A percentile compares a stretch with the other conserved stretches of the same genome.
Conservation (phyloP, 1,140 invertebrate genomes). For the Drosophila neocordata region DNA sequence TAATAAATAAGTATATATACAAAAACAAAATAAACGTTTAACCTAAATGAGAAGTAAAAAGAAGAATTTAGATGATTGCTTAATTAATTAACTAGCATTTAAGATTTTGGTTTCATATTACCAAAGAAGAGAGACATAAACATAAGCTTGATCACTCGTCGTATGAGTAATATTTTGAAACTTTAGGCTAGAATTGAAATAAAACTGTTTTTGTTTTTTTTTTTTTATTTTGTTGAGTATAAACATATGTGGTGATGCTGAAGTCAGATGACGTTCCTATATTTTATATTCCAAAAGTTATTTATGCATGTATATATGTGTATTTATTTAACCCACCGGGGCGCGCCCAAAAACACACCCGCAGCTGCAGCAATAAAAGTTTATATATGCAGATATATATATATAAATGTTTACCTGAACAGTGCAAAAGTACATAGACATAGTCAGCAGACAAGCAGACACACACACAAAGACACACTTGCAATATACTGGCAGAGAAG, state of each 20-base stretch:
- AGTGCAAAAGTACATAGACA: slow-evolving; percentile 48
- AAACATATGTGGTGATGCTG: background rate
- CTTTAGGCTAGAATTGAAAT: background rate
- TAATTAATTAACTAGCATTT: background rate
- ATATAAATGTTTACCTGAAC: slow-evolving; percentile 28
- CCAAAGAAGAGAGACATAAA: no score
- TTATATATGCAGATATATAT: slow-evolving; percentile 47
- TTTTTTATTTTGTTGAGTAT: background rate
- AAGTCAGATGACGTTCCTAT: slow-evolving; percentile 6
- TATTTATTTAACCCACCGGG: slow-evolving; percentile 57
- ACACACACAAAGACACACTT: slow-evolving; percentile 21
- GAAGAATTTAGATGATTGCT: background rate
- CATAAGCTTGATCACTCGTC: background rate
- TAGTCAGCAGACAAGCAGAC: background rate
- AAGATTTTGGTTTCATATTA: background rate
- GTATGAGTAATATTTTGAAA: slow-evolving; percentile 2
- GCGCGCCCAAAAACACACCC: slow-evolving; percentile 73
- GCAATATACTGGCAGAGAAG: background rate
- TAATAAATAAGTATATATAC: background rate
- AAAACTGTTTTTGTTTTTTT: no score
- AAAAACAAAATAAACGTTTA: background rate
- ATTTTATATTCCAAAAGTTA: slow-evolving; percentile 6
- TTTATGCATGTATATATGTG: slow-evolving; percentile 33
- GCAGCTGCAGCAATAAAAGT: slow-evolving; percentile 73
- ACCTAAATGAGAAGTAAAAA: background rate